Evolutionary conservation across 1,140 invertebrate species (phyloP), one percentile per base, ranked within the genome.

Genomic region (Drosophila orosa): DNA sequence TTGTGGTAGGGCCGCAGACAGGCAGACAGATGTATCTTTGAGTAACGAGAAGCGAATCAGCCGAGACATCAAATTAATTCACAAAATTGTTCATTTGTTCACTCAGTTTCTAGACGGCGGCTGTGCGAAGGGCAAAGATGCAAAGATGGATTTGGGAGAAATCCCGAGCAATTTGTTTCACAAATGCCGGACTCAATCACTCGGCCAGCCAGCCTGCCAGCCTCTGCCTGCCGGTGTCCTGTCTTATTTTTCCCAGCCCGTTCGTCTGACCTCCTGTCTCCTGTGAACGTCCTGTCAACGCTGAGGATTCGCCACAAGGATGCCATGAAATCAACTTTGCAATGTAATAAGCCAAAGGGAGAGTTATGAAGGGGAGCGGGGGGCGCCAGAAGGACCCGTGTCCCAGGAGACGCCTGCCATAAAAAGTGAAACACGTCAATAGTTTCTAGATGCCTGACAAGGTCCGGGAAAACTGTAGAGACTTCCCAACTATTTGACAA

Each of bases 171-270:
- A 82, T 85, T 86, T 82, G 74, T 78, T 66, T 59, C 55, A 57
- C 78, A 85, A 86, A 67, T 81, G 74, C 45, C 77, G 56, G 66
- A 69, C 72, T 86, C 74, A 87, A 81, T 86, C 82, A 82, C 58
- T 75, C 54, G 66, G 42, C 9, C 22, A 39, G 63, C 17, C 17
- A 7, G 9, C 2, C 33, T 22, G 55, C n/a, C 37, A 1, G 37
- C 37, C 37, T 17, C 37, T 17, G 31, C 50, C 31, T 35, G 50
- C 31, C 27, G 55, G 60, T 37, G 15, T 40, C 42, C 27, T 58
- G 42, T 33, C 42, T 44, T 60, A 45, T 27, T 33, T 52, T 52
- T 39, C 45, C 25, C 59, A 15, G n/a, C 19, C 29, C n/a, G 7
- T 42, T 35, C 1, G 9, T 44, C 5, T 72, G 45, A n/a, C 19